A percentile compares a stretch with the other conserved stretches of the same genome.
These are phyloP conservation scores for Psilopsiagon aurifrons DNA, from an alignment of 2,113 vertebrate species.

Conservation along the genomic window DNA sequence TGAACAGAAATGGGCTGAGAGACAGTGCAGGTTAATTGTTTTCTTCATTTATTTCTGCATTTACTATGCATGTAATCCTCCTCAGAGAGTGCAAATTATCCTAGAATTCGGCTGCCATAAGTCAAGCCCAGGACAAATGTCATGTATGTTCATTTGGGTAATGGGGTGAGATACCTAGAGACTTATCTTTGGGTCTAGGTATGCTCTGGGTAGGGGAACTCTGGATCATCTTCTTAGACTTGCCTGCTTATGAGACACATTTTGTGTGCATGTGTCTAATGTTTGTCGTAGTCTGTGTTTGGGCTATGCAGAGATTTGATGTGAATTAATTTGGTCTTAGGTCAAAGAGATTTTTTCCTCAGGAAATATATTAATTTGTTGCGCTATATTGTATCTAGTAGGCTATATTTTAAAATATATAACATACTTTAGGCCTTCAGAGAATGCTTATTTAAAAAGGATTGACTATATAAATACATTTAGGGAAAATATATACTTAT, in stretches of 20 bases:
- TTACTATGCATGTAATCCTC: background rate
- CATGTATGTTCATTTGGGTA: background rate
- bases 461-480: background rate
- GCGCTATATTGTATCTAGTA: background rate
- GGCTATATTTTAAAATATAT: background rate
- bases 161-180: background rate
- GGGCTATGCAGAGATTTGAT: background rate
- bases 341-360: background rate
- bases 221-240: background rate
- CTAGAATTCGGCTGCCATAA: background rate
- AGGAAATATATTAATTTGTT: background rate
- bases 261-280: background rate
- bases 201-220: background rate
- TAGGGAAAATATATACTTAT: background rate
- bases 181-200: background rate
- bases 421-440: background rate
- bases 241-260: background rate
- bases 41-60: background rate
- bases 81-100: background rate
- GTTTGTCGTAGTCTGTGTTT: background rate
- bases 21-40: background rate
- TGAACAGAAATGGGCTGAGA: background rate
- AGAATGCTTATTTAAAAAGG: background rate
- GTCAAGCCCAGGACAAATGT: background rate
- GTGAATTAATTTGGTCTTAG: background rate